These are phyloP conservation scores for Zenarchopterus dispar DNA, from an alignment of 2,797 vertebrate genomes.

Conservation along the genomic window DNA sequence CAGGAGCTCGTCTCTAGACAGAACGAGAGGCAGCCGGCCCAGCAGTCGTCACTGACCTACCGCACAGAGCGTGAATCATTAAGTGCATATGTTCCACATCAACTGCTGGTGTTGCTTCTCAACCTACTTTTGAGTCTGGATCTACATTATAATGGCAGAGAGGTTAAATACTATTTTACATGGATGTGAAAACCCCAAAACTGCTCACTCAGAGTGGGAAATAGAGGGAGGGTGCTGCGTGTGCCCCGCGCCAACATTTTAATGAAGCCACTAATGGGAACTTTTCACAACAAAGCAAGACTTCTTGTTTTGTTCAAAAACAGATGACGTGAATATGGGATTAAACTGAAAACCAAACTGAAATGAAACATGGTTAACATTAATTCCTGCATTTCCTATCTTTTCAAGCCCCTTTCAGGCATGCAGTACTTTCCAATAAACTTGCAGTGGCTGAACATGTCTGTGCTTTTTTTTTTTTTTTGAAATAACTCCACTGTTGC, in stretches of 20 bases:
- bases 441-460: too few relatives aligned
- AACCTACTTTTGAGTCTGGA: conserved; percentile 70
- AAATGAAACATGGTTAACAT: conserved; percentile 1
- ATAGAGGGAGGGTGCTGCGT: conserved; percentile 14
- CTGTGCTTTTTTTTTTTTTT: too few relatives aligned
- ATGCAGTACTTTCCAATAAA: background rate
- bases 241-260: conserved; percentile 34
- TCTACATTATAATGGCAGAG: conserved; percentile 66
- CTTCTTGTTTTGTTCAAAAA: conserved; percentile 28
- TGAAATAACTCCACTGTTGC: too few relatives aligned
- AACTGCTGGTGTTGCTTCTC: conserved; percentile 71
- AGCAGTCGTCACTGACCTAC: conserved; percentile 74
- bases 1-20: conserved; percentile 48
- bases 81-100: conserved; percentile 83
- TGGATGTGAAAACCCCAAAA: conserved; percentile 63
- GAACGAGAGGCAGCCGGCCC: conserved; percentile 63
- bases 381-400: conserved; percentile 8
- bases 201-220: conserved; percentile 43
- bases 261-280: conserved; percentile 61
- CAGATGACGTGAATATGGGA: conserved; percentile 34
- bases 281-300: conserved; percentile 43
- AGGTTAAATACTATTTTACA: conserved; percentile 57
- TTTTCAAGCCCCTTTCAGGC: conserved; percentile 13
- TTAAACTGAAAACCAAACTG: background rate
- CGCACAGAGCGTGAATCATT: conserved; percentile 81